A percentile compares a stretch with the other conserved stretches of the same genome.
These are phyloP conservation scores for Drosophila anomalipes DNA, from an alignment of 2,888 invertebrate species.

Conservation along the genomic window DNA sequence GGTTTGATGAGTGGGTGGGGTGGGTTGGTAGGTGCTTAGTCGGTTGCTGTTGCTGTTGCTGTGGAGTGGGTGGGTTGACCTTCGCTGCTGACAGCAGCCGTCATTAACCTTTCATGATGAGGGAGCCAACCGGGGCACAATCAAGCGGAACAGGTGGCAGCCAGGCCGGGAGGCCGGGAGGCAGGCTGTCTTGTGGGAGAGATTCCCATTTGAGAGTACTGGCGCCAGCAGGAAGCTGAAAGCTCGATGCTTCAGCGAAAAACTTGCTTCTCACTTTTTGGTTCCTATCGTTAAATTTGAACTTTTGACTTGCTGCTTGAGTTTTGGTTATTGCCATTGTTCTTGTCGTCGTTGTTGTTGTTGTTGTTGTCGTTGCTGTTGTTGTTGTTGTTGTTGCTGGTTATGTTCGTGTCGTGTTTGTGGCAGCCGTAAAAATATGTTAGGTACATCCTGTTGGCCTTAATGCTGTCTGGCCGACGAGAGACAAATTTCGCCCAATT, in stretches of 20 bases:
- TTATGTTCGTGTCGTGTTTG: slow-evolving; percentile 37
- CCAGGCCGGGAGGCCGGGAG: not conserved
- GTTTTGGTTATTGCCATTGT: slow-evolving; percentile 25
- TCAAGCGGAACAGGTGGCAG: slow-evolving; percentile 76
- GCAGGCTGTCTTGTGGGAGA: slow-evolving; percentile 16
- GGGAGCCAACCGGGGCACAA: slow-evolving; percentile 66
- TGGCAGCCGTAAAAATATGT: slow-evolving; percentile 35
- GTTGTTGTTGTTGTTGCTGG: slow-evolving; percentile 15
- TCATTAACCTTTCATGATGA: slow-evolving; percentile 80
- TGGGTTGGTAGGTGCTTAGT: slow-evolving; percentile 8
- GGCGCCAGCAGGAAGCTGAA: slow-evolving; percentile 36
- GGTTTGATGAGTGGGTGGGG: slow-evolving; percentile 14
- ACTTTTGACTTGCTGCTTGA: slow-evolving; percentile 57
- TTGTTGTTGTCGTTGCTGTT: slow-evolving; percentile 15
- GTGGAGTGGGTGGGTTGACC: slow-evolving; percentile 53
- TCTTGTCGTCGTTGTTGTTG: slow-evolving; percentile 11
- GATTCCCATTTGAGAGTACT: slow-evolving; percentile 11
- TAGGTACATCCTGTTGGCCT: slow-evolving; percentile 35
- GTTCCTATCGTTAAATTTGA: slow-evolving; percentile 45
- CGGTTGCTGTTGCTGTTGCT: slow-evolving; percentile 1
- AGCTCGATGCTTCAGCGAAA: slow-evolving; percentile 4
- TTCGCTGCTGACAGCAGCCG: slow-evolving; percentile 80
- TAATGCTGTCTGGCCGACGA: slow-evolving; percentile 36
- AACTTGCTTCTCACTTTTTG: slow-evolving; percentile 28
- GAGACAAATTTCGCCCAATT: slow-evolving; percentile 37